These are phyloP conservation scores for Peucedramus taeniatus DNA, from an alignment of 2,113 vertebrate genomes.

Conservation along the genomic window DNA sequence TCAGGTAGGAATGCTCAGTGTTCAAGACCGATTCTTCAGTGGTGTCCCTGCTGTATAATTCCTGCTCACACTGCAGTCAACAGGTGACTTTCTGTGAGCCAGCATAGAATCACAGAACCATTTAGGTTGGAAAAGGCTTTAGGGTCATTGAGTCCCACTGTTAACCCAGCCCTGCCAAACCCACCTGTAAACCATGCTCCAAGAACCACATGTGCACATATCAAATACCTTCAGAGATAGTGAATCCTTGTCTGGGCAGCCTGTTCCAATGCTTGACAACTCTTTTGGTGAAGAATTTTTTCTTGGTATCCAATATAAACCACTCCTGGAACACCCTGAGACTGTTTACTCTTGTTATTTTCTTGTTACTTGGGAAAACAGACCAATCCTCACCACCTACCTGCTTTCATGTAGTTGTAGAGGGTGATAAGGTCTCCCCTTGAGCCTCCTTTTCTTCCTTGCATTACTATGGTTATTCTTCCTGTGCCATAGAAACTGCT, in stretches of 20 bases:
- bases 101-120: rapidly evolving
- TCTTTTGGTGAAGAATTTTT: neutral
- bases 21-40: neutral
- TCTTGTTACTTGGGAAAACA: neutral
- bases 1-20: neutral
- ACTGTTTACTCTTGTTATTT: neutral
- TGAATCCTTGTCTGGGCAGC: neutral
- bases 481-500: neutral
- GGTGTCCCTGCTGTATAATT: neutral
- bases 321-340: neutral
- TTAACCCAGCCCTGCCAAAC: neutral
- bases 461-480: neutral
- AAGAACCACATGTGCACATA: neutral
- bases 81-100: neutral
- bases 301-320: neutral
- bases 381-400: neutral
- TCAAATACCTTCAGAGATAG: too few species aligned
- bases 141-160: neutral
- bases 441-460: neutral
- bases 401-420: neutral
- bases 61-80: neutral
- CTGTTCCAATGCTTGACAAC: neutral
- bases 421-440: neutral
- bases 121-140: neutral
- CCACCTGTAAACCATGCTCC: neutral